These are phyloP conservation scores for Amblyteles armatorius DNA, from an alignment of 2,888 invertebrate species.

Conservation along the genomic window DNA sequence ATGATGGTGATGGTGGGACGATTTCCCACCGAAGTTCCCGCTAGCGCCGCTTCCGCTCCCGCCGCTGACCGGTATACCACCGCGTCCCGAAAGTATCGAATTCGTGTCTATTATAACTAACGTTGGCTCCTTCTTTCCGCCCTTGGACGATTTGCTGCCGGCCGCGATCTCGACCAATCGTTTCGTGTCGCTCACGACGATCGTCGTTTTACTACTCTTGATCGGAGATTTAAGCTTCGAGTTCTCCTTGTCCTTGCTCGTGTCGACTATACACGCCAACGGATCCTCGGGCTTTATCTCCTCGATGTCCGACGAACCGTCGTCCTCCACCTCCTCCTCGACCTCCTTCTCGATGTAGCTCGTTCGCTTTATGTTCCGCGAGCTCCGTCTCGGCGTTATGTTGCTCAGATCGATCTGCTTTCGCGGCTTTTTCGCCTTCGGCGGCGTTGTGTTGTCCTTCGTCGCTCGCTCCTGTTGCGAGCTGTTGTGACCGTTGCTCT, in stretches of 20 bases:
- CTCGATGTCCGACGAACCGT: constrained; percentile 88
- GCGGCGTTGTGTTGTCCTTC: constrained; percentile 70
- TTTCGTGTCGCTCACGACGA: constrained; percentile 91
- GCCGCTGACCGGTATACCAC: constrained; percentile 85
- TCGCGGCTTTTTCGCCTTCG: constrained; percentile 79
- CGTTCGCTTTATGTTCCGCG: constrained; percentile 87
- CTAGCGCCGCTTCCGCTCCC: constrained; percentile 66
- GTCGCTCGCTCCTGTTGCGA: constrained; percentile 68
- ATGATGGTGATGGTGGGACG: constrained; percentile 73
- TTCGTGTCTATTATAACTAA: constrained; percentile 93
- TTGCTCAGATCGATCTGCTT: constrained; percentile 81
- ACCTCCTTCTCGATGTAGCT: constrained; percentile 86
- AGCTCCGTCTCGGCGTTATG: constrained; percentile 86
- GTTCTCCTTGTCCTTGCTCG: constrained; percentile 83
- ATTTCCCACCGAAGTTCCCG: constrained; percentile 36
- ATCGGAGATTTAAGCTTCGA: constrained; percentile 79
- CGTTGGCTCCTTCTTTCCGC: constrained; percentile 90
- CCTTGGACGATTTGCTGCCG: constrained; percentile 85
- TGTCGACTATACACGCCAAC: constrained; percentile 84
- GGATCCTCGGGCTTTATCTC: constrained; percentile 88
- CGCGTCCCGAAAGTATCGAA: constrained; percentile 89
- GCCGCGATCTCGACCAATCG: constrained; percentile 89
- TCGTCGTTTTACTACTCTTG: constrained; percentile 85
- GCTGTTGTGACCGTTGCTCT: constrained; percentile 78
- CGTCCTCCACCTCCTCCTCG: constrained; percentile 85